Base-by-base conservation (phyloP, 2,888 invertebrate species). In the Idaea dimidiata region DNA sequence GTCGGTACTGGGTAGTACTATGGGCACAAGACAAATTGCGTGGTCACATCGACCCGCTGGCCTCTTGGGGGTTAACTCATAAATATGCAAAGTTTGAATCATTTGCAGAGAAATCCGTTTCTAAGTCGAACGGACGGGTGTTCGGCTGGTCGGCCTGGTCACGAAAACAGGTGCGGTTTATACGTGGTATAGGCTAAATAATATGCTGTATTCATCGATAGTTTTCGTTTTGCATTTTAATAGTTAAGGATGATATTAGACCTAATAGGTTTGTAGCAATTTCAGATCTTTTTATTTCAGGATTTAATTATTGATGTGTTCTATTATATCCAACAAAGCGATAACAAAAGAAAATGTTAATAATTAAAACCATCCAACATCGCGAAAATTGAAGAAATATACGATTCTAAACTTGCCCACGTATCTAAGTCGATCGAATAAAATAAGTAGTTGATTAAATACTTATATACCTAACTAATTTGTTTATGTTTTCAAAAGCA, bases 51-150 rank as follows among this genome's bases (percentile, higher is more conserved):
- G 75, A 75, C 78, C 73, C 66, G 62, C 75, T 73, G 72, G 74
- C 76, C 74, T 69, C 72, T 70, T 68, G 71, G 67, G 76, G 84
- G 83, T 86, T 87, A 77, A 80, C 79, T 79, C 81, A 87, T 88
- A 87, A 88, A 87, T 87, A 87, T 87, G 87, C 86, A 85, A 87
- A 88, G 82, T 89, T 88, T 82, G 82, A 75, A 81, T 78, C 80
- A 83, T 83, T 82, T 83, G 82, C 80, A 84, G 85, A 87, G 83
- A 83, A 86, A 86, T 84, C 81, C 82, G 80, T 81, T 80, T 81
- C 83, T 82, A 82, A 67, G 43, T 43, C 43, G 43, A 43, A 82
- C 79, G 81, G 83, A 81, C 80, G 80, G 79, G 79, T 78, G 81
- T 79, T 80, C 75, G 70, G 79, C 73, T 77, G n/a, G n/a, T n/a